Conservation (phyloP, 2,113 vertebrate species). For the Aleadryas rufinucha region DNA sequence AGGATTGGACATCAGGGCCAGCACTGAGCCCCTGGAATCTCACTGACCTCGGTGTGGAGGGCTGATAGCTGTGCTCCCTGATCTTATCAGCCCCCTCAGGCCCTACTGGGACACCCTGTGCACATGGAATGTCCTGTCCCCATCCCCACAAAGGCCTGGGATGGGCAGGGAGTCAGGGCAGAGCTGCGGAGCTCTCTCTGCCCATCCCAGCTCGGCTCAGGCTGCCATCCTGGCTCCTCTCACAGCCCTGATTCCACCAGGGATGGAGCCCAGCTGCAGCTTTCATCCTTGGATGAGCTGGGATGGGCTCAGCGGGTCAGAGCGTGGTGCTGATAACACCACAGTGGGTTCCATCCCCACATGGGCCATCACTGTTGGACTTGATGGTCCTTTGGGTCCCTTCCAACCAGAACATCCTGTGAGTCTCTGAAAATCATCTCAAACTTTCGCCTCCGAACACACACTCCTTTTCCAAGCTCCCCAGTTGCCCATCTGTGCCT, state of each 20-base stretch:
- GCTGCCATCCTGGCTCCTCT: background rate
- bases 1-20: background rate
- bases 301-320: background rate
- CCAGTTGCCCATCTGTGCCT: background rate
- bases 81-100: background rate
- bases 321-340: fast-evolving
- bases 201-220: background rate
- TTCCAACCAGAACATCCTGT: background rate
- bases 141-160: background rate
- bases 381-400: background rate
- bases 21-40: background rate
- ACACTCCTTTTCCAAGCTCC: background rate
- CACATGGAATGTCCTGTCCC: fast-evolving
- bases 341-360: background rate
- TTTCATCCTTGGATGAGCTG: background rate
- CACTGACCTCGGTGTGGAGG: background rate
- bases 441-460: background rate
- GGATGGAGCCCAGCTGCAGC: background rate
- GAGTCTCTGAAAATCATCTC: background rate
- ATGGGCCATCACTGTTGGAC: background rate
- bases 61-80: background rate
- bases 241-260: background rate
- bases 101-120: fast-evolving
- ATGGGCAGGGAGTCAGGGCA: background rate
- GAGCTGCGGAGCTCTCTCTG: background rate